Evolutionary conservation across 2,113 vertebrate species (phyloP).

Genomic region (Gallinago paraguaiae): DNA sequence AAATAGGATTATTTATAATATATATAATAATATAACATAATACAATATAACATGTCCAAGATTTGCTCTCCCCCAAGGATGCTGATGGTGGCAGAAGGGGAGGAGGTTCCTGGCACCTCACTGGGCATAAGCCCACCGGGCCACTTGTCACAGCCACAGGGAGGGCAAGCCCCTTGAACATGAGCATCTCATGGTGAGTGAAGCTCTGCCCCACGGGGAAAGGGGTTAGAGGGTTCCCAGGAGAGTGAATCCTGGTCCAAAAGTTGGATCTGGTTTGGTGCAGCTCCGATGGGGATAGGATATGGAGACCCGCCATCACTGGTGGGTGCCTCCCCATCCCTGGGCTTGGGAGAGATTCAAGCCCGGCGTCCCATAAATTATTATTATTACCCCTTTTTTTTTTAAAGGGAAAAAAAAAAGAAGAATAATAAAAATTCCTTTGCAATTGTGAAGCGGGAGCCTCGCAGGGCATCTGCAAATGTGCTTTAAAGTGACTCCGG

Average conservation of each 20-base stretch:
- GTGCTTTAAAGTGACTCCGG: fast-evolving
- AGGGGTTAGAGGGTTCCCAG: fast-evolving
- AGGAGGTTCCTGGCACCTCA: neutral
- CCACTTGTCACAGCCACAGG: neutral
- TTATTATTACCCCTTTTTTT: neutral
- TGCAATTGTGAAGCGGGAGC: neutral
- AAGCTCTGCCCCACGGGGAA: neutral
- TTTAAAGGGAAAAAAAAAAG: neutral
- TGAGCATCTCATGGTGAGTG: neutral
- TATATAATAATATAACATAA: neutral
- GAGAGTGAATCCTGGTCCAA: neutral
- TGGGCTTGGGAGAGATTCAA: neutral
- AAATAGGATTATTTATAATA: neutral
- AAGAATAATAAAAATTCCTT: neutral
- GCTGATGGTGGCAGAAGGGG: neutral
- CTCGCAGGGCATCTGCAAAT: neutral
- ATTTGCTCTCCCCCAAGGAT: neutral
- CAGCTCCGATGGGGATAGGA: neutral
- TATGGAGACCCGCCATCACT: fast-evolving
- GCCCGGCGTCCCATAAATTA: neutral
- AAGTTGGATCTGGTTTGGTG: neutral
- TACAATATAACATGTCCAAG: neutral
- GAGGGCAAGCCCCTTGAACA: neutral
- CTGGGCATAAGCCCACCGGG: neutral
- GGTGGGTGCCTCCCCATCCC: neutral